phyloP scores from a whole-genome alignment of 2,113 vertebrate genomes.

The Columba livia region DNA sequence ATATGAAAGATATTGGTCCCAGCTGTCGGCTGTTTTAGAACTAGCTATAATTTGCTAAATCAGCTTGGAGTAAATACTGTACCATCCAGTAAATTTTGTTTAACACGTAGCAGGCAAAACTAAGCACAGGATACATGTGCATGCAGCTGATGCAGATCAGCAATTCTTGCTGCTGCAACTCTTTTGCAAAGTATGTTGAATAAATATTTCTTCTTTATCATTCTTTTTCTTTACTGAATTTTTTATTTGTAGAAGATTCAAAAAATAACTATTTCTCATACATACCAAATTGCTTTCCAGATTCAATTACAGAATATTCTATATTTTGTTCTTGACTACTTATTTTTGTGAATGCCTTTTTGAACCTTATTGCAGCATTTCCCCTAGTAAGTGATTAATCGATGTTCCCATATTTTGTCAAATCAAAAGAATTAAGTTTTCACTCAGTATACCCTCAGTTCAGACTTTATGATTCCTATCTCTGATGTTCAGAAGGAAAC shows the following conservation, averaged over 20 bases:
- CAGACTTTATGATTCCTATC: background rate
- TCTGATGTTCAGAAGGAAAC: background rate
- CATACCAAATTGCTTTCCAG: background rate
- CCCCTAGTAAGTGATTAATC: background rate
- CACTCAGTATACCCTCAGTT: background rate
- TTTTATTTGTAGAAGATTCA: background rate
- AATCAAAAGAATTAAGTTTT: background rate
- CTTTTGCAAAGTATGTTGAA: background rate
- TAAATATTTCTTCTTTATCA: background rate
- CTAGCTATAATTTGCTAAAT: slow-evolving; percentile 2
- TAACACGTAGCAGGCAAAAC: background rate
- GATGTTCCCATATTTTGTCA: background rate
- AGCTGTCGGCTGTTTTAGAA: background rate
- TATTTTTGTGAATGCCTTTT: background rate
- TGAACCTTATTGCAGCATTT: background rate
- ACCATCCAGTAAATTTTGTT: background rate
- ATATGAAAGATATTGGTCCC: background rate
- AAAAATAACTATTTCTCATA: background rate
- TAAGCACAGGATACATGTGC: background rate
- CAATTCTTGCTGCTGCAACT: background rate
- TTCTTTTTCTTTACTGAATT: background rate
- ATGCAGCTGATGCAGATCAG: background rate
- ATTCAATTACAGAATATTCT: background rate
- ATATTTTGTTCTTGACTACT: background rate
- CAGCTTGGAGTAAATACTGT: background rate